Conservation (phyloP, 2,797 vertebrate genomes). For the Australoheros facetus region DNA sequence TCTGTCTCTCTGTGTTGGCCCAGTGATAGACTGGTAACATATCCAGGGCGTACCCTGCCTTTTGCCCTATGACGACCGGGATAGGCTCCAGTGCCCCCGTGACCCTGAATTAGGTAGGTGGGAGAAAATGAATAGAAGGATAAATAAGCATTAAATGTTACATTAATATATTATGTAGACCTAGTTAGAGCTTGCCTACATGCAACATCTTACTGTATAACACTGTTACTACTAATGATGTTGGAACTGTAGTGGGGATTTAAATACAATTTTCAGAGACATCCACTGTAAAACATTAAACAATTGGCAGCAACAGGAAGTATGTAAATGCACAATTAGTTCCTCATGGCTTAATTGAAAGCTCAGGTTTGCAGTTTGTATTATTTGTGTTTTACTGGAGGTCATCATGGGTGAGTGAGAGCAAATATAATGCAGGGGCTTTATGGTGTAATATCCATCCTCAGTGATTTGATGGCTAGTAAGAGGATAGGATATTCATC, state of each 20-base stretch:
- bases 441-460: slow-evolving; percentile 14
- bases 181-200: background rate
- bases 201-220: background rate
- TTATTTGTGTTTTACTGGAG: background rate
- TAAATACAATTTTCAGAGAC: background rate
- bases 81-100: background rate
- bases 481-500: slow-evolving; percentile 6
- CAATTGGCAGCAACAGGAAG: too few relatives aligned
- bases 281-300: too few relatives aligned
- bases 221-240: background rate
- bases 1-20: background rate
- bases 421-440: slow-evolving; percentile 1
- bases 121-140: background rate
- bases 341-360: slow-evolving; percentile 27
- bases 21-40: background rate
- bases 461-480: slow-evolving; percentile 15
- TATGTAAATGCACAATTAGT: background rate
- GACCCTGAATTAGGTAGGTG: background rate
- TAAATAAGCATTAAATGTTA: background rate
- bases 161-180: background rate
- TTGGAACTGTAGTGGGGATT: background rate
- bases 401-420: background rate
- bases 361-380: slow-evolving; percentile 2
- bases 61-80: background rate
- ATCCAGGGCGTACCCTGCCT: background rate